phyloP scores from a whole-genome alignment of 2,797 vertebrate species.

The Sebastes itinus region DNA sequence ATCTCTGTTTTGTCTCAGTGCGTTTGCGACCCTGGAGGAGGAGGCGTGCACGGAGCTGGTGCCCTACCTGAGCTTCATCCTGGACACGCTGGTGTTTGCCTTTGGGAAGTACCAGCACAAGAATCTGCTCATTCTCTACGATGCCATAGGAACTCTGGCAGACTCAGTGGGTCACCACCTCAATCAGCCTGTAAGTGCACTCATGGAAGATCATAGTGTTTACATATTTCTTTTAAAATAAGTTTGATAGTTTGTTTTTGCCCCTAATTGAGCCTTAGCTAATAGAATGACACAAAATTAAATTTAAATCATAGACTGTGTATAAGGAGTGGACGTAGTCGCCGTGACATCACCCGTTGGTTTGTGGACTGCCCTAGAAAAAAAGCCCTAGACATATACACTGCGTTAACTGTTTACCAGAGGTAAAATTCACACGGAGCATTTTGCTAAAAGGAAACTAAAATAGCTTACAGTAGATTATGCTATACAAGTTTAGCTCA shows the following conservation, averaged over 20 bases:
- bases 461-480: too few relatives aligned
- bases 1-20: conserved; percentile 73
- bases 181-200: conserved; percentile 88
- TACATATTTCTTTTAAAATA: neutral
- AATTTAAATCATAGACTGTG: neutral
- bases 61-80: conserved; percentile 94
- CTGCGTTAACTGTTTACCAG: too few relatives aligned
- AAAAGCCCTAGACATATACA: too few relatives aligned
- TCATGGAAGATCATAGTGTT: neutral
- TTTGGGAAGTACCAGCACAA: conserved; percentile 98
- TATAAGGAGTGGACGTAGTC: too few relatives aligned
- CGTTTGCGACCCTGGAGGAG: conserved; percentile 94
- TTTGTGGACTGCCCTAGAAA: too few relatives aligned
- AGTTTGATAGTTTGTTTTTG: neutral
- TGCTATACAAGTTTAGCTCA: too few relatives aligned
- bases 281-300: neutral
- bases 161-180: conserved; percentile 97
- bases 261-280: neutral
- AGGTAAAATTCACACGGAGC: too few relatives aligned
- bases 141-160: conserved; percentile 93
- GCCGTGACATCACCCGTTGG: too few relatives aligned
- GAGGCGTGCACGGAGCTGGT: conserved; percentile 96
- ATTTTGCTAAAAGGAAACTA: too few relatives aligned
- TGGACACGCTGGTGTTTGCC: conserved; percentile 95
- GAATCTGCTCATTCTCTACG: conserved; percentile 95